Evolutionary conservation across 2,888 invertebrate genomes (phyloP), one percentile per base, ranked within the genome.

Genomic region (Dicycla oo): DNA sequence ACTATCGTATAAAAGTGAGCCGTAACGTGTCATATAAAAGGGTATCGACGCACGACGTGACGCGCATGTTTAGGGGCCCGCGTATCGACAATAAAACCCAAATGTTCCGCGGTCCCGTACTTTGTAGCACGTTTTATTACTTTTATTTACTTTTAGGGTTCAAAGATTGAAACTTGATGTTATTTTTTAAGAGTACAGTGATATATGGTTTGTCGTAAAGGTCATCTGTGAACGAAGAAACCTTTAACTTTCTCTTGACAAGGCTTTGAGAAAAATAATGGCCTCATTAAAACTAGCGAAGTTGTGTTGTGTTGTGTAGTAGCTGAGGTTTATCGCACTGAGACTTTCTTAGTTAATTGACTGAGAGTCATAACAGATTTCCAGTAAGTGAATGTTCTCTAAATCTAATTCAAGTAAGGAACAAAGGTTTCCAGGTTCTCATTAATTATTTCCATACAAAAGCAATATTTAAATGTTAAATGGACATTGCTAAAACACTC

Each of bases 111-210:
- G 69, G 75, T 69, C 78, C 74, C 65, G 80, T 76, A 79, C 71
- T 83, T 79, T 79, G 75, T 81, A 69, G 75, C 86, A 83, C 86
- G 84, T 85, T 85, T 85, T 85, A 85, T 85, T 85, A 75, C 80
- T 81, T 84, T 83, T 84, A 85, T 84, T 84, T 85, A 83, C 83
- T 84, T 79, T 83, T 79, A 71, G 77, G 83, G 81, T 73, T 76
- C 67, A 74, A 72, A 70, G 73, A 83, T 82, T 85, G 84, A 85
- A 81, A 78, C 54, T 73, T 71, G 70, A 80, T 77, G 84, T 80
- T 81, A 72, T 69, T 83, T 81, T 83, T 73, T 77, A 71, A 69
- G 63, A 80, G 49, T 64, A 56, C 47, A 20, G 53, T 82, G 66
- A 78, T 78, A 69, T 69, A 78, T 38, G 64, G 47, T 62, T 34